These are phyloP conservation scores for Tineola bisselliella DNA, from an alignment of 2,888 invertebrate species.

Conservation along the genomic window DNA sequence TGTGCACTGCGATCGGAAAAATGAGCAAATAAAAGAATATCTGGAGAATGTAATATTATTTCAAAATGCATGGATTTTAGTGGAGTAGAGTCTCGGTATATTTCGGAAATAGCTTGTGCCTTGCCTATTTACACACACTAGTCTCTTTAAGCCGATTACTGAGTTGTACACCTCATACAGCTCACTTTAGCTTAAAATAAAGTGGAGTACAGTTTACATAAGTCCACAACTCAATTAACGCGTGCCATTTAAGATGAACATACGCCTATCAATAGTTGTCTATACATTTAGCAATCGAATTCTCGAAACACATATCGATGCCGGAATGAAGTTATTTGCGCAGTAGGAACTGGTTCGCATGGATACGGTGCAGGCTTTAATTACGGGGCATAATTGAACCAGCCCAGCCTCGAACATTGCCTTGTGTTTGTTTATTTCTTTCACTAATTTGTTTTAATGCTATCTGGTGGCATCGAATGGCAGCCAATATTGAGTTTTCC, in stretches of 20 bases:
- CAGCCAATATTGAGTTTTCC: conserved; percentile 13
- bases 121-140: too few species aligned
- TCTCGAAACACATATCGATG: conserved; percentile 2
- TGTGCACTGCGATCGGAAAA: too few species aligned
- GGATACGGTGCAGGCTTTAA: conserved; percentile 43
- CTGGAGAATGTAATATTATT: too few species aligned
- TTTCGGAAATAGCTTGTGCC: too few species aligned
- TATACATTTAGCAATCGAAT: neutral
- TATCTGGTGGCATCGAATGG: conserved; percentile 34
- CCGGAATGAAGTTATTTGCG: conserved; percentile 17
- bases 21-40: too few species aligned
- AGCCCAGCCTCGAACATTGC: conserved; percentile 14
- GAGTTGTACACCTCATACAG: too few species aligned
- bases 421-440: conserved; percentile 41
- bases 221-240: neutral
- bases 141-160: too few species aligned
- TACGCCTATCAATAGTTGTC: neutral
- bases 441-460: conserved; percentile 46
- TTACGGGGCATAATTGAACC: conserved; percentile 52
- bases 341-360: conserved; percentile 25
- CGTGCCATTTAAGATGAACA: neutral
- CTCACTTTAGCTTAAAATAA: too few species aligned
- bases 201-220: too few species aligned
- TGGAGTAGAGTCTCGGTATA: too few species aligned
- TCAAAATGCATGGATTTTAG: too few species aligned